Evolutionary conservation across 1,140 invertebrate genomes (phyloP).

Genomic region (Stegodyphus mimosarum): DNA sequence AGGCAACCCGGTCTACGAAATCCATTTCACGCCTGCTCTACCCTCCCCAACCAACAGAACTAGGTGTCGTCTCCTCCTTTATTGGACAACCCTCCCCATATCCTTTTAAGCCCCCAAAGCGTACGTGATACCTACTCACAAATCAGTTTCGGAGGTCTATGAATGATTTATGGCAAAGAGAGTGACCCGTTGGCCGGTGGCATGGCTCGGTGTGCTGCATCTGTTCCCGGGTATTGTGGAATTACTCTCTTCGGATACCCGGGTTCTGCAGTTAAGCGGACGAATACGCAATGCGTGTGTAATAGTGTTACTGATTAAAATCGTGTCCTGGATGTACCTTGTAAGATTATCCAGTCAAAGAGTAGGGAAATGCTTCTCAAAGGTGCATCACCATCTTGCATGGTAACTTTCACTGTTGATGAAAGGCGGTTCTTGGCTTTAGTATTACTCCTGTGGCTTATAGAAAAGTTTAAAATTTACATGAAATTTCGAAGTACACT

Average conservation of each 20-base stretch:
- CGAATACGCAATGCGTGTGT: no score
- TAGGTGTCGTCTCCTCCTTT: neutral
- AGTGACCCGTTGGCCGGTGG: neutral
- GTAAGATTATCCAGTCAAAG: no score
- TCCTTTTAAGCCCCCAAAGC: neutral
- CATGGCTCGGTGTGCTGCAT: neutral
- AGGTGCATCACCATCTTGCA: no score
- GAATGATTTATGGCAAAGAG: slow-evolving; percentile 32
- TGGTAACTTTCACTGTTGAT: no score
- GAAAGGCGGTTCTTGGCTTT: no score
- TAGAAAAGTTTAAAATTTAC: no score
- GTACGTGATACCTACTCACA: neutral
- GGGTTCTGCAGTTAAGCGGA: neutral
- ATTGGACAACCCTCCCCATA: neutral
- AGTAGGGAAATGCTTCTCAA: no score
- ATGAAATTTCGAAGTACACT: no score
- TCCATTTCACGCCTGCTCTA: neutral
- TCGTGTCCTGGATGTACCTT: no score
- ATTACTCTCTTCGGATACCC: neutral
- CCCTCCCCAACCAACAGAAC: no score
- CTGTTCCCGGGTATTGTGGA: slow-evolving; percentile 12
- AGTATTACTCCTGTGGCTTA: no score
- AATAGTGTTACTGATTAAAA: no score
- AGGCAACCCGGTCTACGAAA: neutral
- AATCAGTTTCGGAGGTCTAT: slow-evolving; percentile 22